phyloP scores from a whole-genome alignment of 2,888 invertebrate genomes.

The Ichneumon xanthorius region DNA sequence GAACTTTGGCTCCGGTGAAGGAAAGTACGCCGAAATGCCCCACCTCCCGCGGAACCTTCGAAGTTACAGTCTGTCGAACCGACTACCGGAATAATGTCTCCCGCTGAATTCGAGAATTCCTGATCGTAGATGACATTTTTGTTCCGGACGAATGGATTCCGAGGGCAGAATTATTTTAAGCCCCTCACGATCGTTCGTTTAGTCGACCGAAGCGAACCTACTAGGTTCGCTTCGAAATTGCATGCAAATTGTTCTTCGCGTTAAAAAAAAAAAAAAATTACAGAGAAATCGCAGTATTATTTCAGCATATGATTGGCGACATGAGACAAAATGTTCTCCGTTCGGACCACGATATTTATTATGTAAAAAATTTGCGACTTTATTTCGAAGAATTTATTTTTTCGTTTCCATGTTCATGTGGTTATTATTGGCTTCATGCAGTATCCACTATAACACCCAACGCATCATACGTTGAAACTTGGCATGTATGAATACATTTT shows the following conservation, averaged over 20 bases:
- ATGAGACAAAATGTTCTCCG: background rate
- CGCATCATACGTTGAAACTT: slow-evolving; percentile 49
- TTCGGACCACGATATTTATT: no score
- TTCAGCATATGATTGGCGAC: background rate
- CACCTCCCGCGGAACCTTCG: slow-evolving; percentile 41
- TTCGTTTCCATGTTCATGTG: background rate
- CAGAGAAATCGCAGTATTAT: background rate
- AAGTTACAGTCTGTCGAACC: slow-evolving; percentile 56
- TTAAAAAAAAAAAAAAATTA: background rate
- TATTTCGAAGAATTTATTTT: background rate
- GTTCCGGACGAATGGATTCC: slow-evolving; percentile 39
- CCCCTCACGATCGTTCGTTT: slow-evolving; percentile 7
- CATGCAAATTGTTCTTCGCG: background rate
- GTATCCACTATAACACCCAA: slow-evolving; percentile 15
- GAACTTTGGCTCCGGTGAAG: slow-evolving; percentile 54
- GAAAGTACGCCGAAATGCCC: slow-evolving; percentile 38
- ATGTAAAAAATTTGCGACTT: no score
- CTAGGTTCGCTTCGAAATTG: slow-evolving; percentile 1
- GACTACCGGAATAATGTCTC: slow-evolving; percentile 15
- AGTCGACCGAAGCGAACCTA: slow-evolving; percentile 7
- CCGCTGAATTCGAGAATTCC: slow-evolving; percentile 24
- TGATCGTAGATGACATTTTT: slow-evolving; percentile 31
- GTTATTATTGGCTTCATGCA: background rate
- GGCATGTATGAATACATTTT: slow-evolving; percentile 57
- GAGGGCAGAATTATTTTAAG: slow-evolving; percentile 18